Evolutionary conservation across 2,113 vertebrate species (phyloP).

Genomic region (Oxyruncus cristatus): DNA sequence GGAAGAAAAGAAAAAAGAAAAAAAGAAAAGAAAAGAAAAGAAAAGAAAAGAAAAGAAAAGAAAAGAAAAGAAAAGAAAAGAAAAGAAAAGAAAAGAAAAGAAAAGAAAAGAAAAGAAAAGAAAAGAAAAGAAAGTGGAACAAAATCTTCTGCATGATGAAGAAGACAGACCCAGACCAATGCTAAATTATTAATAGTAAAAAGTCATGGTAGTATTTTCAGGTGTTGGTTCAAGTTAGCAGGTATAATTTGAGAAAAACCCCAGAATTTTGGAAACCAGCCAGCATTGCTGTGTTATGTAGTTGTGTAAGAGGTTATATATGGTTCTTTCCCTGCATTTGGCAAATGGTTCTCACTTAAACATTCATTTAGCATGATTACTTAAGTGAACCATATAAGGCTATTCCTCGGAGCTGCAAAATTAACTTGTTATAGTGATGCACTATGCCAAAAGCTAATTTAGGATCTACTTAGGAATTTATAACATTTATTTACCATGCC

Average conservation of each 20-base stretch:
- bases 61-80: too few relatives aligned
- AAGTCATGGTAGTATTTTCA: constrained; percentile 17
- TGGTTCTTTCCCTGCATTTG: constrained; percentile 57
- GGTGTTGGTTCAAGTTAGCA: background rate
- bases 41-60: too few relatives aligned
- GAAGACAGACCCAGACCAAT: constrained; percentile 1
- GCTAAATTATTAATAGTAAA: background rate
- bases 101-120: too few relatives aligned
- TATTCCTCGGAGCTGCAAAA: constrained; percentile 53
- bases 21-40: too few relatives aligned
- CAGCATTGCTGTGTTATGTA: constrained; percentile 1
- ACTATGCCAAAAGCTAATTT: constrained; percentile 54
- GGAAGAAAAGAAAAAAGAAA: background rate
- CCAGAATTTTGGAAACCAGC: constrained; percentile 36
- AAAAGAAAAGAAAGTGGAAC: background rate
- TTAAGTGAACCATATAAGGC: constrained; percentile 67
- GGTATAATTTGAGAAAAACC: background rate
- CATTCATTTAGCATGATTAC: constrained; percentile 56
- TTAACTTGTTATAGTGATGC: constrained; percentile 49
- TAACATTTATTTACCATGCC: constrained; percentile 54
- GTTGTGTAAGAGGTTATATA: constrained; percentile 66
- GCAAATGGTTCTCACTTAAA: constrained; percentile 59
- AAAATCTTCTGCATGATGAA: background rate
- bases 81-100: too few relatives aligned
- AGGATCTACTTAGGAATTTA: constrained; percentile 40